Base-by-base conservation (phyloP, 2,888 invertebrate species). In the Diarsia rubi region DNA sequence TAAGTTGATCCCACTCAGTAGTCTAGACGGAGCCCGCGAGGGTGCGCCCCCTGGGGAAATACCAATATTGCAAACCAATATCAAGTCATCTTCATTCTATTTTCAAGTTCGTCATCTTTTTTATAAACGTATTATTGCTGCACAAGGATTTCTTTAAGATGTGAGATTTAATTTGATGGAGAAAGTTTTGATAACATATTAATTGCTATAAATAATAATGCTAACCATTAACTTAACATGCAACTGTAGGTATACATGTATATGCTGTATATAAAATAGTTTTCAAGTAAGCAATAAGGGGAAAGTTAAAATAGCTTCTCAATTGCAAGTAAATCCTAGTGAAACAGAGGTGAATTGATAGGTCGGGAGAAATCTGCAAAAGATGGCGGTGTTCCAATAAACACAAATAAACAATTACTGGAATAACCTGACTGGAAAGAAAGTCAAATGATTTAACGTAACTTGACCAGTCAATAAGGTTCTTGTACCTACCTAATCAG, bases 1-100 rank as follows among this genome's bases (percentile, higher is more conserved):
- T 93, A 92, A 93, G 88, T 91, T 91, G 89, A 91, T 93, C 90
- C 88, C 89, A 88, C 89, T 90, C 83, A 83, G 71, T 90, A 90
- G 96, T 96, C 96, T 95, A 96, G 96, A 95, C 96, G 91, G 87
- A 81, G 86, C 80, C 73, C 75, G 76, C 75, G 90, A 92, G 94
- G 94, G 94, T 92, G 91, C 90, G 90, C 91, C 90, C 92, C 89
- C 91, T 81, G 83, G 91, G 93, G 93, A 91, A 91, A 90, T 91
- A 80, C 83, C 91, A 93, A 93, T 92, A 92, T 94, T 93, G 91
- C 91, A 86, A 93, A 93, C 91, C 93, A 93, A 94, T 93, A 93
- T 8, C 59, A 92, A 93, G 89, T 93, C 89, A 92, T 92, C 92
- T 93, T 92, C 91, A 93, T 93, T 92, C 82, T 88, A 88, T 89